These are phyloP conservation scores for Tiliacea aurago DNA, from an alignment of 2,888 invertebrate species.

Conservation along the genomic window DNA sequence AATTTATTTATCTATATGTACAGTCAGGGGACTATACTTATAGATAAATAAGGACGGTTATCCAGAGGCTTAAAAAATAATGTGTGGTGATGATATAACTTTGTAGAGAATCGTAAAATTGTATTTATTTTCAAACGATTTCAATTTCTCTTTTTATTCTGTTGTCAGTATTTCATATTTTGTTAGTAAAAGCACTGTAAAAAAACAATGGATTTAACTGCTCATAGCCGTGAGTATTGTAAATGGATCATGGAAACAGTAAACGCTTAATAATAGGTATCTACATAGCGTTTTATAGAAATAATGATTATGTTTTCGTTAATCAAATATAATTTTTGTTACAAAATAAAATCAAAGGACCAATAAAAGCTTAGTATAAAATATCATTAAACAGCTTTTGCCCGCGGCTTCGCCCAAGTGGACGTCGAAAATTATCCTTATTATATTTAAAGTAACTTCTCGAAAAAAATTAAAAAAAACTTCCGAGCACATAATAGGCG, in stretches of 20 bases:
- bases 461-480: no score
- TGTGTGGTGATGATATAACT: neutral
- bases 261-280: conserved; percentile 14
- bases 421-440: no score
- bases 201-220: conserved; percentile 11
- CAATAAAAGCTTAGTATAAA: neutral
- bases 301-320: conserved; percentile 1
- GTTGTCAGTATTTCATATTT: conserved; percentile 3
- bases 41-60: no score
- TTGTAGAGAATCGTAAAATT: neutral
- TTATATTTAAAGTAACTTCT: no score
- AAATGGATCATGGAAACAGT: conserved; percentile 5
- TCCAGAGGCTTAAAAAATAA: neutral
- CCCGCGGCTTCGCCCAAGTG: no score
- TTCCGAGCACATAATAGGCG: no score
- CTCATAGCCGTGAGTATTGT: neutral
- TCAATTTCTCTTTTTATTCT: neutral
- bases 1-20: no score
- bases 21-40: no score
- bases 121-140: conserved; percentile 1
- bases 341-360: neutral
- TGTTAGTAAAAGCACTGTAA: neutral
- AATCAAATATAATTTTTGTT: neutral
- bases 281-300: neutral
- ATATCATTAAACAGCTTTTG: no score